Conservation (phyloP, 2,113 vertebrate species). For the Pluvianellus socialis region DNA sequence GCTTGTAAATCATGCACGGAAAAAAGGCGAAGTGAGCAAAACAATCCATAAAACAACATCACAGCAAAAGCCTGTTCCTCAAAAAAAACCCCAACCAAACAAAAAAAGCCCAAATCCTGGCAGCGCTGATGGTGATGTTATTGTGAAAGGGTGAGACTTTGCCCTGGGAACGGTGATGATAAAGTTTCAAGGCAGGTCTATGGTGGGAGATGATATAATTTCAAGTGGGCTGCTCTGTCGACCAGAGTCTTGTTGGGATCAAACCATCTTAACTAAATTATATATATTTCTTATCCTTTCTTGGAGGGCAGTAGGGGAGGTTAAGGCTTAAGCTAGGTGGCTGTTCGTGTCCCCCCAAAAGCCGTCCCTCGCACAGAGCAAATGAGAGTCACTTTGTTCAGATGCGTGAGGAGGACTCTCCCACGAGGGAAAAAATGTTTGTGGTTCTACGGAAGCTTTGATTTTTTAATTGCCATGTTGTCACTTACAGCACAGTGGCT, state of each 20-base stretch:
- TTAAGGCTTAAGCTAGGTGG: background rate
- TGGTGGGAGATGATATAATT: background rate
- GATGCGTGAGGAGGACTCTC: background rate
- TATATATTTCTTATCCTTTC: background rate
- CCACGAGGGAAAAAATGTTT: background rate
- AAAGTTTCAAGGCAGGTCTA: background rate
- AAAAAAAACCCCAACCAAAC: background rate
- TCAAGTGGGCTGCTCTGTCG: background rate
- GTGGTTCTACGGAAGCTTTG: background rate
- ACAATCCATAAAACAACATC: background rate
- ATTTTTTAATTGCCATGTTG: background rate
- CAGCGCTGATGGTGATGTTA: background rate
- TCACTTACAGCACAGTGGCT: background rate
- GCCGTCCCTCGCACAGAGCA: background rate
- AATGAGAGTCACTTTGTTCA: background rate
- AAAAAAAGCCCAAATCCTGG: background rate
- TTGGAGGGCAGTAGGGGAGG: background rate
- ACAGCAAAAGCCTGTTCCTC: background rate
- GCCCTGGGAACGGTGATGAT: accelerated
- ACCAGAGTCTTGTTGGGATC: background rate
- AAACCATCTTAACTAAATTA: background rate
- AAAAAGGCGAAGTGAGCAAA: background rate
- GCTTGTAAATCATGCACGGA: background rate
- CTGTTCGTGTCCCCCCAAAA: background rate
- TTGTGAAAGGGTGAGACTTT: background rate